Evolutionary conservation across 1,140 invertebrate species (phyloP), one percentile per base, ranked within the genome.

Genomic region (Odontomachus brunneus): DNA sequence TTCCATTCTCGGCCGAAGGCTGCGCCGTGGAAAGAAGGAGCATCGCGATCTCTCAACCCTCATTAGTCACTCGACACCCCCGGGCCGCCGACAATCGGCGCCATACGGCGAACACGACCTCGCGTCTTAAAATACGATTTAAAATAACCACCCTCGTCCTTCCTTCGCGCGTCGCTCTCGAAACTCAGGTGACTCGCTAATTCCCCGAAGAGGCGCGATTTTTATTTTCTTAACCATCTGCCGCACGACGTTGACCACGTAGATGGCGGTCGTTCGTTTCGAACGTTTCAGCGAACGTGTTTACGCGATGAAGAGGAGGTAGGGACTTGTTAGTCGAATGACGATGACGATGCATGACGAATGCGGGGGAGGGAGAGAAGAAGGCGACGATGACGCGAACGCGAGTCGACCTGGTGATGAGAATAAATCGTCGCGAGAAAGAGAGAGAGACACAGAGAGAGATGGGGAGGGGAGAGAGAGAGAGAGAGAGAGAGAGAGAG

Each of bases 401-500:
- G 72, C 66, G 29, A 66, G 63, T 83, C 78, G 59, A 26, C 33
- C 57, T 17, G 53, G 85, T 49, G 73, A 78, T 69, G 66, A 88
- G 88, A 88, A 88, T 88, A 85, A 88, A 88, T 88, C 73, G 83
- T 88, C 72, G 60, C 9, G 4, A 11, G 38, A 44, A 7, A 44
- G 38, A 44, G 9, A 44, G 38, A 44, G 38, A 4, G 9, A 62
- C 11, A 62, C 17, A 29, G 12, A 26, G 29, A 74, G 75, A 74
- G 62, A 15, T n/a, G n/a, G n/a, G 38, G 9, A 44, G 9, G 38
- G 0, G 38, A 44, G 38, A 4, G 9, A 62, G 24, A 62, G 29
- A 29, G 12, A 26, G 29, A 74, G 75, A 74, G 62, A 15, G 72
- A 69, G 87, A 88, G 38, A 44, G 38, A 44, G 38, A 1, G 9